Evolutionary conservation across 1,140 invertebrate species (phyloP), one percentile per base, ranked within the genome.

Genomic region (Drosophila melanica): DNA sequence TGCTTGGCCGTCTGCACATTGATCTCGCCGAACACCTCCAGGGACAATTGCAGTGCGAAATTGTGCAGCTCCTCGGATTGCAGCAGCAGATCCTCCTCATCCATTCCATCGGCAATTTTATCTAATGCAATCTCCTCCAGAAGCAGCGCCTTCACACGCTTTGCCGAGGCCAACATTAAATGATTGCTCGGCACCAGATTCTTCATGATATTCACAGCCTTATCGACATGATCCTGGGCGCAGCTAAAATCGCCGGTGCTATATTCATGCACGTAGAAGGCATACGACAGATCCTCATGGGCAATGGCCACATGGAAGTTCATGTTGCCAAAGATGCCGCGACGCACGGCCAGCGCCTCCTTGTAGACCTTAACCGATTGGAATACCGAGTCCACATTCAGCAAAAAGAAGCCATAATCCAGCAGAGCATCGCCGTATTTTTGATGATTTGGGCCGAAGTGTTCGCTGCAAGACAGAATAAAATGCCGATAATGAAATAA

Each of bases 1-100:
- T 98, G 97, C 90, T 98, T 98, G 4, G 97, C 97, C 5, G 97
- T 98, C 93, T 98, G 97, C 9, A 98, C 96, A 92, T 98, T 98
- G 90, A 95, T 95, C 92, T 98, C 97, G 4, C 97, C 98, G 91
- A 98, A 98, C 1, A 95, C 95, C 81, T 95, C 94, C 90, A 95
- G 94, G 1, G 96, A 95, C 60, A 98, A 92, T 30, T 94, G 92
- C 18, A 98, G 93, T 9, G 97, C 97, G 54, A 95, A 95, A 53
- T 95, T 94, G 92, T 98, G 97, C 14, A 98, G 92, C 47, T 94
- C 93, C 90, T 98, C 96, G 0, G 97, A 96, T 92, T 97, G 95
- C 18, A 93, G 81, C 33, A 97, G 91, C 42, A 96, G 92, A 66
- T 93, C 93, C 69, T 91, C 81, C 41, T 92, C 90, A 11, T 92